Evolutionary conservation across 2,797 vertebrate species (phyloP).

Genomic region (Orestias chungarensis): DNA sequence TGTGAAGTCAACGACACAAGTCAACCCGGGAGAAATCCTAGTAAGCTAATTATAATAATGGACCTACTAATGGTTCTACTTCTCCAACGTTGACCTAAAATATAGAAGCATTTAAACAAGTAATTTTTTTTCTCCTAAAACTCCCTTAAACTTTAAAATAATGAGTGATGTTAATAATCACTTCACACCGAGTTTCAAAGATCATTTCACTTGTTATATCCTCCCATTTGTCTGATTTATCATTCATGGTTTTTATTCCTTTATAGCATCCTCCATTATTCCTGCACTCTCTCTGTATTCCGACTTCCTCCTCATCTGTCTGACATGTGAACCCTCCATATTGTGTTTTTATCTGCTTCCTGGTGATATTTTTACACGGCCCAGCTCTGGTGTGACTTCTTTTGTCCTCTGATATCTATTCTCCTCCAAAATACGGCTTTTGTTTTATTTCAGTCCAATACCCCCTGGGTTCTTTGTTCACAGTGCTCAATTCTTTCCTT

Average conservation of each 20-base stretch:
- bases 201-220: neutral
- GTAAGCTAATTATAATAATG: too few relatives aligned
- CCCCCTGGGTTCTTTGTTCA: neutral
- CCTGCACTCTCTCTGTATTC: neutral
- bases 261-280: neutral
- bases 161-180: neutral
- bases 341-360: neutral
- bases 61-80: too few relatives aligned
- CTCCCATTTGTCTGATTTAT: neutral
- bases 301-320: neutral
- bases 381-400: neutral
- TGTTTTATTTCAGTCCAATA: neutral
- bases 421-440: neutral
- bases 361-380: neutral
- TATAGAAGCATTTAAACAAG: too few relatives aligned
- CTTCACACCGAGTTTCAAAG: neutral
- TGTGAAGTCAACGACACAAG: too few relatives aligned
- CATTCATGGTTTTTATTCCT: neutral
- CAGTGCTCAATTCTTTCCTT: neutral
- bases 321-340: neutral
- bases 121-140: too few relatives aligned
- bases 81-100: too few relatives aligned
- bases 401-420: neutral
- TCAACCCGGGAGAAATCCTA: too few relatives aligned
- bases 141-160: neutral